Evolutionary conservation across 2,113 vertebrate species (phyloP).

Genomic region (Oriolus oriolus): DNA sequence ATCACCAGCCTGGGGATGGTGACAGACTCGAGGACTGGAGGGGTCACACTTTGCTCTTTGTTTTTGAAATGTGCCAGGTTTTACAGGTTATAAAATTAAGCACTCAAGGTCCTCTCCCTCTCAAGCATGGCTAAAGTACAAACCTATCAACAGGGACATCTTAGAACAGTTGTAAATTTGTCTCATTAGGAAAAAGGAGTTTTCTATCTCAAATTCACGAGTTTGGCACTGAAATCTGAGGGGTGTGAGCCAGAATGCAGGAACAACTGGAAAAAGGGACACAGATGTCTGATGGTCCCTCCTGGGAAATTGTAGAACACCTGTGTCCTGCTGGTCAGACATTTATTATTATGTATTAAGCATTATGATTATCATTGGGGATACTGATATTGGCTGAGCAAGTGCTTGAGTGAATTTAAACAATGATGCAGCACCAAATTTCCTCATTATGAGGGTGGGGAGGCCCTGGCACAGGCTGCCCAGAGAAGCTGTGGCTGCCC

Average conservation of each 20-base stretch:
- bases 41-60: neutral
- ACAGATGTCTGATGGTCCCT: neutral
- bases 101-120: neutral
- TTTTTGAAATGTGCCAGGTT: neutral
- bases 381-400: neutral
- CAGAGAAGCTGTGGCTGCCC: neutral
- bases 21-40: neutral
- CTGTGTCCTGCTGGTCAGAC: neutral
- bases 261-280: neutral
- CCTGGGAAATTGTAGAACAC: neutral
- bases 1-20: neutral
- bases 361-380: neutral
- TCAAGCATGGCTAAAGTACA: neutral
- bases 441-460: neutral
- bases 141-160: neutral
- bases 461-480: neutral
- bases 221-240: neutral
- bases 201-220: neutral
- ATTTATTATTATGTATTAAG: neutral
- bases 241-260: neutral
- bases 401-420: neutral
- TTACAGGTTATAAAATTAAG: neutral
- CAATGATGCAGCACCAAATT: fast-evolving
- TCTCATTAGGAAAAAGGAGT: neutral
- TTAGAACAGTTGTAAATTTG: neutral